Conservation (phyloP, 2,888 invertebrate species). For the Rotaria magnacalcarata region DNA sequence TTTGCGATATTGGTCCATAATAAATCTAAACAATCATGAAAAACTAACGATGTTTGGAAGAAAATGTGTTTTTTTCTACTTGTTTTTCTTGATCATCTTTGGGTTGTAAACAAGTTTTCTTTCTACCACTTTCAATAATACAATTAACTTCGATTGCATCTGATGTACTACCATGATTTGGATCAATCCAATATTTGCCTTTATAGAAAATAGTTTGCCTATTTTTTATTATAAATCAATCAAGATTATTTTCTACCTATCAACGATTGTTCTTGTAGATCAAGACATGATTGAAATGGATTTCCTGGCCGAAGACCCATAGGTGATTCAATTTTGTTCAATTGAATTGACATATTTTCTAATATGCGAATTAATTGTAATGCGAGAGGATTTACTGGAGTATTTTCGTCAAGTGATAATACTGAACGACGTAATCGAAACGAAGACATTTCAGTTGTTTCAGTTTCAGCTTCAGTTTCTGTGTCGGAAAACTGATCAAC, state of each 20-base stretch:
- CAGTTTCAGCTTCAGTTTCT: no score
- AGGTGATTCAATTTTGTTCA: neutral
- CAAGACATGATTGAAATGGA: conserved; percentile 7
- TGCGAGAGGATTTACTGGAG: neutral
- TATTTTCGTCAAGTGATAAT: neutral
- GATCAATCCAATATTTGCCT: conserved; percentile 47
- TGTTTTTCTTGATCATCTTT: neutral
- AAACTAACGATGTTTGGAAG: no score
- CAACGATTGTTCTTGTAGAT: neutral
- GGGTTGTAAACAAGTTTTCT: neutral
- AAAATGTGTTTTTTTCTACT: neutral
- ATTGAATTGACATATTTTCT: neutral
- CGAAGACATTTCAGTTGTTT: neutral
- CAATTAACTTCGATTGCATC: conserved; percentile 47
- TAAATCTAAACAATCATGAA: neutral
- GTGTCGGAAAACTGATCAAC: neutral
- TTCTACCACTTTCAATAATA: conserved; percentile 4
- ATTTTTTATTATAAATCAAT: neutral
- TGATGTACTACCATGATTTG: conserved; percentile 44
- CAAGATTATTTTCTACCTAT: neutral
- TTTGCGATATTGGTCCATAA: neutral
- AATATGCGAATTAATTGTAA: neutral
- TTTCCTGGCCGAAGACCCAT: neutral
- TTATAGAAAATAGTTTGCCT: neutral
- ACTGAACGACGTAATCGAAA: neutral